Evolutionary conservation across 2,888 invertebrate genomes (phyloP).

Genomic region (Drosophila affinis): DNA sequence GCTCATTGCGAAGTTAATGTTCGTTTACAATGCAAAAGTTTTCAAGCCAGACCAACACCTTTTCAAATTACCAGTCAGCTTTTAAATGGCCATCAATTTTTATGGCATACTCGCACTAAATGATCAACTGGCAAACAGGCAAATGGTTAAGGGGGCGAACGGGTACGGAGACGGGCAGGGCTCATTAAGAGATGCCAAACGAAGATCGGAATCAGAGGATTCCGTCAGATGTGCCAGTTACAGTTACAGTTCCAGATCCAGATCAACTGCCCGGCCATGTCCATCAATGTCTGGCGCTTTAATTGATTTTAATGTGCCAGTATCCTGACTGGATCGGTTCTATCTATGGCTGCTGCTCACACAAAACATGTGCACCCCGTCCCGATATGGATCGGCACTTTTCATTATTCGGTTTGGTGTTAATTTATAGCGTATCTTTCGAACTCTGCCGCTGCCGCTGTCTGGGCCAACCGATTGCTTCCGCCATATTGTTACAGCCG

Average conservation of each 20-base stretch:
- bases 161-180: background rate
- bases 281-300: constrained; percentile 59
- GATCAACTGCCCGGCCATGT: constrained; percentile 10
- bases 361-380: constrained; percentile 61
- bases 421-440: constrained; percentile 74
- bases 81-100: constrained; percentile 43
- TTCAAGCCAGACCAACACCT: constrained; percentile 23
- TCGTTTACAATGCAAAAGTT: constrained; percentile 3
- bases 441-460: constrained; percentile 38
- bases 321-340: constrained; percentile 51
- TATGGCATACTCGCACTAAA: constrained; percentile 33
- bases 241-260: constrained; percentile 3
- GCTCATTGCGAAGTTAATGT: background rate
- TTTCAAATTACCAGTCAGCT: constrained; percentile 45
- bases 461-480: constrained; percentile 59
- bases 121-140: constrained; percentile 28
- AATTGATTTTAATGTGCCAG: constrained; percentile 75
- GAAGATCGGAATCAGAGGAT: constrained; percentile 26
- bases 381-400: constrained; percentile 71
- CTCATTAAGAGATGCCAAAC: constrained; percentile 39
- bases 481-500: constrained; percentile 67
- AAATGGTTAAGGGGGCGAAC: background rate
- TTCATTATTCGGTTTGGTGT: constrained; percentile 80
- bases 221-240: constrained; percentile 2
- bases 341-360: constrained; percentile 12